A percentile compares a stretch with the other conserved stretches of the same genome.
Conservation (phyloP, 1,140 invertebrate genomes). For the Eriocheir sinensis region DNA sequence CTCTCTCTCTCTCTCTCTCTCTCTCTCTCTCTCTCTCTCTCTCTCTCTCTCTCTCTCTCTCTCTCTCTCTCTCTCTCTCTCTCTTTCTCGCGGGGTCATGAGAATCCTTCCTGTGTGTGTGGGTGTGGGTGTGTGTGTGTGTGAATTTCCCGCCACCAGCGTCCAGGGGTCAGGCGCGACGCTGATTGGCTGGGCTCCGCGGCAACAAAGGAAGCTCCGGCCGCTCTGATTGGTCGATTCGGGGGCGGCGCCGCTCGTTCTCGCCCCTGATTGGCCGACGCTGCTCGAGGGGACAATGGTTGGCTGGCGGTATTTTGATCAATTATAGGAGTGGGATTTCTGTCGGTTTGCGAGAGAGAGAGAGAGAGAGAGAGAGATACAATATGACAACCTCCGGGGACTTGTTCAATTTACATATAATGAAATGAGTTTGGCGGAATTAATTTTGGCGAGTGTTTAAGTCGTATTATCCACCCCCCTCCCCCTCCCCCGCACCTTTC, state of each 20-base stretch:
- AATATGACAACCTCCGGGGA: neutral
- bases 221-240: neutral
- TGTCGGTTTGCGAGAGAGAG: neutral
- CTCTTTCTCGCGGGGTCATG: no score
- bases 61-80: slow-evolving; percentile 22
- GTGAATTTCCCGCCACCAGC: neutral
- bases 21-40: no score
- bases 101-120: no score
- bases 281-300: neutral
- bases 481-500: neutral
- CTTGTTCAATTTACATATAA: slow-evolving; percentile 26
- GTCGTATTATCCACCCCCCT: neutral
- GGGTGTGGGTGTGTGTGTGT: neutral
- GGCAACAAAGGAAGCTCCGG: neutral
- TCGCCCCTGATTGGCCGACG: neutral
- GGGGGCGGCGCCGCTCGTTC: neutral
- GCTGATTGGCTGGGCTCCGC: neutral
- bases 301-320: slow-evolving; percentile 13
- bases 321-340: slow-evolving; percentile 6
- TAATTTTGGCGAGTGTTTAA: slow-evolving; percentile 17
- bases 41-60: slow-evolving; percentile 7
- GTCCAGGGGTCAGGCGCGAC: neutral
- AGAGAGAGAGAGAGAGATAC: slow-evolving; percentile 11
- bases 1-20: neutral
- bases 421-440: slow-evolving; percentile 24